Evolutionary conservation across 1,140 invertebrate genomes (phyloP), one percentile per base, ranked within the genome.

Genomic region (Periplaneta americana): DNA sequence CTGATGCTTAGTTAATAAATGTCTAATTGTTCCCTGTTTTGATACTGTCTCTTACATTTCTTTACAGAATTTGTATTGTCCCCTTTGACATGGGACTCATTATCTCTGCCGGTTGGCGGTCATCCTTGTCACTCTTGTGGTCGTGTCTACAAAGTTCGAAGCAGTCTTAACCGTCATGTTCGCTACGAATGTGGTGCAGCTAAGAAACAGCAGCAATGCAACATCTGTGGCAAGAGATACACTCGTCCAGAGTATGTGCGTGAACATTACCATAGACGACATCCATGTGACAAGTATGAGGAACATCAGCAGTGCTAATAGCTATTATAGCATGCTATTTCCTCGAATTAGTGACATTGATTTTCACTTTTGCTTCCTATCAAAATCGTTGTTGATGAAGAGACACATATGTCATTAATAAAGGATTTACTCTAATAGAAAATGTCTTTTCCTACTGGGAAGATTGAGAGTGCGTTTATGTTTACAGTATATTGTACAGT

Each of bases 131-230:
- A 89, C 18, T 88, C 90, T 82, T 93, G 92, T 84, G 89, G 91
- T 84, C 91, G 91, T 85, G 90, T 89, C 79, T 92, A 91, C 33
- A 91, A 91, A 84, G 90, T 91, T 82, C 91, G 91, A 85, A 91
- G 91, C 83, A 87, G 86, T 34, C 83, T 87, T 4, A 87, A 86
- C 34, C 86, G 88, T 35, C 91, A 93, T 86, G 84, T 90, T 32
- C 90, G 90, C 77, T 91, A 88, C 83, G 91, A 92, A 83, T 91
- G 91, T 82, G 90, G 81, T 34, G 33, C 34, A 8, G 33, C 32
- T 28, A 66, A 80, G 80, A 80, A 80, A 66, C 80, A 80, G 18
- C 80, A 80, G 10, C 37, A 80, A 34, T 80, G 80, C 80, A 31
- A 32, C n/a, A 35, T 75, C 66, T 80, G 80, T 66, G 66, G 32